Conservation (phyloP, 2,888 invertebrate species). For the Ganaspis brasiliensis region DNA sequence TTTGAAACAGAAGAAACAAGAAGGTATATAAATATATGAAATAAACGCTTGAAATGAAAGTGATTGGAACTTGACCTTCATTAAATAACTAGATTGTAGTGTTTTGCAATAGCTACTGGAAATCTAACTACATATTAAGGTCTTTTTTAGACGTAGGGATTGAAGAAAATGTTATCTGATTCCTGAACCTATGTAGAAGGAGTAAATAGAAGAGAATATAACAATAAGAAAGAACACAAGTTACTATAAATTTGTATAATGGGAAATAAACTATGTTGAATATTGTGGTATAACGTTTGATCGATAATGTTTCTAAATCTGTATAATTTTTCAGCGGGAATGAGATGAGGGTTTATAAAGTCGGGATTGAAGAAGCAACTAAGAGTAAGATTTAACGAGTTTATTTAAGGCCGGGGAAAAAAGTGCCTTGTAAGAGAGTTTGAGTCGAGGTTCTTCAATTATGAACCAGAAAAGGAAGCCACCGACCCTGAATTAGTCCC, state of each 20-base stretch:
- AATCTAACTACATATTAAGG: neutral
- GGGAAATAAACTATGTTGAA: too few species aligned
- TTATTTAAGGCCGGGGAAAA: constrained; percentile 19
- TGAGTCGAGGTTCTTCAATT: constrained; percentile 30
- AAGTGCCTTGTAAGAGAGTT: constrained; percentile 20
- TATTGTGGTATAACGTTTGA: too few species aligned
- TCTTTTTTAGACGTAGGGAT: neutral
- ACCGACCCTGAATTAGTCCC: constrained; percentile 29
- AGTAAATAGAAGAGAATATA: too few species aligned
- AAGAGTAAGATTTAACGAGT: constrained; percentile 16
- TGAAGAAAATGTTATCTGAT: neutral
- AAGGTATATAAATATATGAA: constrained; percentile 21
- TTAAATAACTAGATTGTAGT: constrained; percentile 41
- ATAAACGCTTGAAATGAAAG: constrained; percentile 39
- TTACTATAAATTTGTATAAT: too few species aligned
- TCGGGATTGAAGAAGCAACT: neutral
- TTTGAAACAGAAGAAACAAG: constrained; percentile 30
- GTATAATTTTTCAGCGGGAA: too few species aligned
- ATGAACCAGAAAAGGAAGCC: constrained; percentile 41
- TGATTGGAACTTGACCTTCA: constrained; percentile 44
- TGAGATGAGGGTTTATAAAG: too few species aligned
- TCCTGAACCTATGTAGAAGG: too few species aligned
- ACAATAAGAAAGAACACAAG: too few species aligned
- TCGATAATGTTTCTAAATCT: too few species aligned
- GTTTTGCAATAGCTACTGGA: constrained; percentile 37